A percentile compares a stretch with the other conserved stretches of the same genome.
Conservation (phyloP, 2,797 vertebrate genomes). For the Coracias cyanogaster region DNA sequence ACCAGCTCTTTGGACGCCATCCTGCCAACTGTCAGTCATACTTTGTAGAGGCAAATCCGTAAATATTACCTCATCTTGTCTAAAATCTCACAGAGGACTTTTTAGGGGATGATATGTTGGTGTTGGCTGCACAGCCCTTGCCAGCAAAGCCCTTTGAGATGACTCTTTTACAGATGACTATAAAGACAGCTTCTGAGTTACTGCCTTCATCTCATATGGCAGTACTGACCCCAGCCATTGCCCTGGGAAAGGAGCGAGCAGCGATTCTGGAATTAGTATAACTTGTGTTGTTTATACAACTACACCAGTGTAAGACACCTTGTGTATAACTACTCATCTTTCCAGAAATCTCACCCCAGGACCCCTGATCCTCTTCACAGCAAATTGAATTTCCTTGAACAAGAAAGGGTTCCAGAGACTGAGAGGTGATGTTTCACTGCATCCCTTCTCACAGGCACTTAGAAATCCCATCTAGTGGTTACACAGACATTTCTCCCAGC, state of each 20-base stretch:
- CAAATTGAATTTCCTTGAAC: neutral
- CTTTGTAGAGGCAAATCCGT: neutral
- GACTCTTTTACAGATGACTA: neutral
- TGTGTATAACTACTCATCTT: neutral
- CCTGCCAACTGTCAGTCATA: neutral
- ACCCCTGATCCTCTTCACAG: neutral
- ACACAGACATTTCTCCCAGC: neutral
- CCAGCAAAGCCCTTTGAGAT: neutral
- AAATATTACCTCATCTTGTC: neutral
- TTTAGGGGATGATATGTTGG: neutral
- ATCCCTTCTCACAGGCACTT: neutral
- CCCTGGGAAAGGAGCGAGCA: neutral
- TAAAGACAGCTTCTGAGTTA: neutral
- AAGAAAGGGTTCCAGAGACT: neutral
- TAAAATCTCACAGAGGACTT: neutral
- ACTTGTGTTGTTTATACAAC: neutral
- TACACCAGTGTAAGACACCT: neutral
- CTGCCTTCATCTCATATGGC: neutral
- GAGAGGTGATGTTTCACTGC: neutral
- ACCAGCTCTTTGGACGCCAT: accelerated
- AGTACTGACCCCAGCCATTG: neutral
- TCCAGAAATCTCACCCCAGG: neutral
- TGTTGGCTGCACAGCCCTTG: neutral
- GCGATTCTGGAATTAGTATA: neutral
- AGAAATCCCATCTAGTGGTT: neutral